A percentile compares a stretch with the other conserved stretches of the same genome.
phyloP scores from a whole-genome alignment of 2,888 invertebrate species.

The Lycaena phlaeas region DNA sequence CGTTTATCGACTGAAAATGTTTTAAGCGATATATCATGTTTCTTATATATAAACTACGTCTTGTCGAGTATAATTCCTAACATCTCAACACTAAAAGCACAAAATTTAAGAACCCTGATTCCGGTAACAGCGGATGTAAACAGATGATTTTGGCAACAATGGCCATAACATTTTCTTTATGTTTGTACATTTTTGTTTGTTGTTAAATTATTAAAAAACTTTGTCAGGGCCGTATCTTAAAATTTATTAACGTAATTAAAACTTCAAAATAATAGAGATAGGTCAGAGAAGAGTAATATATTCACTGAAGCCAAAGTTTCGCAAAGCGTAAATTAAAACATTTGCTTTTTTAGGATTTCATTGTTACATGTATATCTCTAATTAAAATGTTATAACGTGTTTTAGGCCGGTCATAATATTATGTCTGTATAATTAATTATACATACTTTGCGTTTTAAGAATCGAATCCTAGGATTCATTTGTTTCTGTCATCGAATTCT shows the following conservation, averaged over 20 bases:
- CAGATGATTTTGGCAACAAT: too few relatives aligned
- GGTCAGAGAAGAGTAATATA: background rate
- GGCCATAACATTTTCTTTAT: background rate
- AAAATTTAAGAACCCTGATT: too few relatives aligned
- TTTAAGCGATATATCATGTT: too few relatives aligned
- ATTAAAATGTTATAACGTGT: background rate
- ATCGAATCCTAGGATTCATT: too few relatives aligned
- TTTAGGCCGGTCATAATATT: background rate
- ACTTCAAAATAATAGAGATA: constrained; percentile 5
- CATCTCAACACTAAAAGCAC: too few relatives aligned
- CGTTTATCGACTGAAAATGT: too few relatives aligned
- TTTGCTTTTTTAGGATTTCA: background rate
- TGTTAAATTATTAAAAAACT: background rate
- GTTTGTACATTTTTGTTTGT: constrained; percentile 5
- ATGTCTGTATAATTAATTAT: too few relatives aligned
- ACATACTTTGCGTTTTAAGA: too few relatives aligned
- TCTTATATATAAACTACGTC: too few relatives aligned
- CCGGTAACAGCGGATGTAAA: too few relatives aligned
- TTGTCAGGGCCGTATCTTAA: background rate
- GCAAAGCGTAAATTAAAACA: background rate
- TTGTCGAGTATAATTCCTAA: too few relatives aligned
- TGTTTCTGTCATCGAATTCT: too few relatives aligned
- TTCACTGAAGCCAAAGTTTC: background rate
- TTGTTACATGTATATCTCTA: constrained; percentile 3
- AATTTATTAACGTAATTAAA: constrained; percentile 8